Evolutionary conservation across 2,113 vertebrate species (phyloP), one percentile per base, ranked within the genome.

Genomic region (Panthera uncia): DNA sequence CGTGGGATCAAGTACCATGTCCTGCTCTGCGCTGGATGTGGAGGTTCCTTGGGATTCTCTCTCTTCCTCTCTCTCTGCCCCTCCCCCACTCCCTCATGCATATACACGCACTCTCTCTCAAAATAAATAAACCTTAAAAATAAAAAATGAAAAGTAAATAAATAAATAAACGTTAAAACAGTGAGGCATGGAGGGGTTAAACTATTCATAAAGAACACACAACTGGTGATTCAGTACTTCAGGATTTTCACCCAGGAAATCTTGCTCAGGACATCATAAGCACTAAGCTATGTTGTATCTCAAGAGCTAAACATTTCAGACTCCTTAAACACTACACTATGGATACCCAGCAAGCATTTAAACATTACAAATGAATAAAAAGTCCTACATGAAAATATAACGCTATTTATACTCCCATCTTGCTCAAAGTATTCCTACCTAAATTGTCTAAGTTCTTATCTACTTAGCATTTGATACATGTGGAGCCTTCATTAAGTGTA

Each of bases 291-390:
- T 14, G 4, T 23, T 87, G 36, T 66, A 18, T 94, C 68, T 65
- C 38, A 76, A 76, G 29, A 94, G 21, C 11, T 41, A 89, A 95
- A 87, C 68, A 36, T 21, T 33, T 90, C 15, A 65, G 14, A 38
- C 15, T 94, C 25, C 23, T 93, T 76, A 93, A 94, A 91, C 12
- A 69, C 50, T 57, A 29, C 31, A 45, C 5, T 48, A 8, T 45
- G 29, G 25, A 73, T 29, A 79, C 7, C 36, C 7, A 92, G 65
- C 48, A 18, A 88, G 19, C 81, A 91, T 85, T 52, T 71, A 18
- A 85, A 88, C 25, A 91, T 31, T 88, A 38, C 12, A 81, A 87
- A 93, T 88, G 11, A 86, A 95, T 94, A 36, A 80, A 97, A 85
- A 89, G 36, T 14, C 19, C 38, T 52, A 41, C 6, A 38, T n/a